Base-by-base conservation (phyloP, 2,113 vertebrate species). In the Loxodonta africana region DNA sequence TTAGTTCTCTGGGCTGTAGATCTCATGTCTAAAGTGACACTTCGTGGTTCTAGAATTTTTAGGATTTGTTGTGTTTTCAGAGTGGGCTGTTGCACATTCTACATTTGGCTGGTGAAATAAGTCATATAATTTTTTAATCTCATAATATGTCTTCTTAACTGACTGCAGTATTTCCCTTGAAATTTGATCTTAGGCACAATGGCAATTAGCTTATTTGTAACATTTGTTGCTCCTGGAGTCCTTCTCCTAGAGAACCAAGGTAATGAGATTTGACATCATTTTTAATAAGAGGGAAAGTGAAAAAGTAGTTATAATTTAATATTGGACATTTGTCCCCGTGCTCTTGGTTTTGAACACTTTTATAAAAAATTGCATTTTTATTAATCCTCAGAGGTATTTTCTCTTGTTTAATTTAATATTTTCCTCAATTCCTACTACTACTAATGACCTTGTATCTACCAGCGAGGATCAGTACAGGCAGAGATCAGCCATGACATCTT, bases 191-290 rank as follows among this genome's bases (percentile, higher is more conserved):
- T 77, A 67, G 88, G 83, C 84, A 90, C 86, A 95, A 57, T 82
- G 76, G 60, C 96, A 94, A 96, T 97, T 96, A 86, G 88, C 86
- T 97, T 97, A 94, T 97, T 95, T 91, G 77, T 95, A 69, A 62
- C 37, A 51, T 92, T 74, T 91, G 69, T 69, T 95, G 83, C 73
- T 97, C 51, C 97, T 98, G 97, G 95, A 87, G 44, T 97, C 6
- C 87, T 96, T 97, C 96, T 97, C 74, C 78, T 81, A 78, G 82
- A 69, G 89, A 84, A 67, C 44, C 30, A 87, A 94, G 96, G 83
- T 98, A 97, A 98, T 97, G 88, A 94, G 88, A 90, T 77, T 83
- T 96, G 96, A 98, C 96, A 97, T 95, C 21, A 60, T 93, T 93
- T 97, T 97, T 95, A 92, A 91, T 96, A 95, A 88, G 82, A 92